Conservation (phyloP, 2,113 vertebrate genomes). For the Urocolius indicus region DNA sequence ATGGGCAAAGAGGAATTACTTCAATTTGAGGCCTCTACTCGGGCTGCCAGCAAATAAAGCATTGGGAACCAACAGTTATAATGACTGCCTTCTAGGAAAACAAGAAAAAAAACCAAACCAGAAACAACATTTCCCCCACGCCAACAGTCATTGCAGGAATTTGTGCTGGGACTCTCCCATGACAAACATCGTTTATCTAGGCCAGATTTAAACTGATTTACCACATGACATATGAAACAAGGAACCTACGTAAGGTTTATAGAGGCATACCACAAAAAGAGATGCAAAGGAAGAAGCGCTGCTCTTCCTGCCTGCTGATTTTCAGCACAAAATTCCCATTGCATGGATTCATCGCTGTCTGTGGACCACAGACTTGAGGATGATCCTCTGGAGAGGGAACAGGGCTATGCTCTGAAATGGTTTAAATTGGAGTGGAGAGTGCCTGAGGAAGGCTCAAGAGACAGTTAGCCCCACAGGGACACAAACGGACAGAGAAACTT, state of each 20-base stretch:
- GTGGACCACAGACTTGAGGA: not conserved
- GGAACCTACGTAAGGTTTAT: not conserved
- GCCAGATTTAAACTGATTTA: not conserved
- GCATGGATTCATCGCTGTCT: not conserved
- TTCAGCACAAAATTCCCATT: not conserved
- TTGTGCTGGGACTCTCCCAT: not conserved
- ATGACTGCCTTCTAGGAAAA: slow-evolving; percentile 24
- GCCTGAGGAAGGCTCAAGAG: not conserved
- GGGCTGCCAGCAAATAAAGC: slow-evolving; percentile 20
- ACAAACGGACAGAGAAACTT: not conserved
- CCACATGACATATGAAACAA: not conserved
- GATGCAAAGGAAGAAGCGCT: not conserved
- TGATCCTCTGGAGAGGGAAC: not conserved
- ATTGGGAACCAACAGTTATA: not conserved
- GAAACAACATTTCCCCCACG: not conserved
- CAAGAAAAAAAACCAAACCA: not conserved
- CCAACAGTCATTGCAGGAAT: not conserved
- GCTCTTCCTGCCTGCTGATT: not conserved
- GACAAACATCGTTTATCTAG: not conserved
- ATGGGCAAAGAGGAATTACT: not conserved
- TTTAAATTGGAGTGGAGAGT: not conserved
- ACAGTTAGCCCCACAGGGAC: not conserved
- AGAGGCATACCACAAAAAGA: not conserved
- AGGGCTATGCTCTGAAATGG: not conserved
- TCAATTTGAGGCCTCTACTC: not conserved